phyloP scores from a whole-genome alignment of 2,113 vertebrate genomes.

The Paradoxurus hermaphroditus region DNA sequence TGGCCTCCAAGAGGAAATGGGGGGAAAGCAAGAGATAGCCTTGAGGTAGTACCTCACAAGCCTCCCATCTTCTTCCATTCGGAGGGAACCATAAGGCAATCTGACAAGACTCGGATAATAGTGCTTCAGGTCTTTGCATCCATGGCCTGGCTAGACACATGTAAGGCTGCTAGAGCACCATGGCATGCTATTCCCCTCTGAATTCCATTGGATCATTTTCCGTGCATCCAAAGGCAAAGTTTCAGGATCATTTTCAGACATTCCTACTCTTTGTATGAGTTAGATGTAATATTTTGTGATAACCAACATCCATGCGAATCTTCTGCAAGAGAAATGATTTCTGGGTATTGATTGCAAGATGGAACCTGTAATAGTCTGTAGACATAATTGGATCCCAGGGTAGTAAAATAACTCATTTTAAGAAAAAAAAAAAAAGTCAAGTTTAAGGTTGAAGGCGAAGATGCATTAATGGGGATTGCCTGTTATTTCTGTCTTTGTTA shows the following conservation, averaged over 20 bases:
- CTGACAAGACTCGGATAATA: not conserved
- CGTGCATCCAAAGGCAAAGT: not conserved
- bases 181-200: not conserved
- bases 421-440: not conserved
- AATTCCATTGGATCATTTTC: not conserved
- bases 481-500: conserved; percentile 27
- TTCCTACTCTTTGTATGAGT: not conserved
- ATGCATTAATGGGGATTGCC: not conserved
- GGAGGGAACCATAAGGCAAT: not conserved
- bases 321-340: not conserved
- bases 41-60: not conserved
- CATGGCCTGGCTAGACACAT: too few species aligned
- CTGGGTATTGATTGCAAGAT: not conserved
- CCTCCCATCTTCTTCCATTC: accelerated
- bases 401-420: not conserved
- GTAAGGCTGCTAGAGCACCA: not conserved
- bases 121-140: not conserved
- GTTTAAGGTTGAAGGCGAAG: not conserved
- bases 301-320: not conserved
- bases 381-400: not conserved
- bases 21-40: too few species aligned
- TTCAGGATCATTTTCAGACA: not conserved
- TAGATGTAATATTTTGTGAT: not conserved
- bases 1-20: not conserved
- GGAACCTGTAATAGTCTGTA: not conserved